phyloP scores from a whole-genome alignment of 1,140 invertebrate species.

The Sitophilus oryzae region DNA sequence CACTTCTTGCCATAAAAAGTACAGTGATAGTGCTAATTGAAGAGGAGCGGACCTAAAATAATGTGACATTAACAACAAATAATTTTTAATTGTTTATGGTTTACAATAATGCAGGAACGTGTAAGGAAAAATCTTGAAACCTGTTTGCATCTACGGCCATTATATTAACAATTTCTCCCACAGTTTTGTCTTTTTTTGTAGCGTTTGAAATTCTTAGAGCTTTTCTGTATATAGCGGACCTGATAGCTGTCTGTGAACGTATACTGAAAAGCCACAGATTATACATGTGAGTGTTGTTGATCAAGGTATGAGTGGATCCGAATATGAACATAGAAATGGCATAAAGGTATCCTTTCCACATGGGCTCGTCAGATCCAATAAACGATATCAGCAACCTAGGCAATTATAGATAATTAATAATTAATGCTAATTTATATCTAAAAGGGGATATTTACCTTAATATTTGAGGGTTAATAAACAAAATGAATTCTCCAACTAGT shows the following conservation, averaged over 20 bases:
- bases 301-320: slow-evolving; percentile 76
- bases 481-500: slow-evolving; percentile 74
- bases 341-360: slow-evolving; percentile 85
- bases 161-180: slow-evolving; percentile 64
- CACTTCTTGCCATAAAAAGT: slow-evolving; percentile 81
- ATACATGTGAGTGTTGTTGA: slow-evolving; percentile 85
- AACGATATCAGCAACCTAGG: slow-evolving; percentile 65
- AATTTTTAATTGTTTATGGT: too few species aligned
- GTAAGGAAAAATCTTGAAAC: slow-evolving; percentile 92
- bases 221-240: slow-evolving; percentile 90
- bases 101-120: slow-evolving; percentile 76
- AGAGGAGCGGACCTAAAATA: slow-evolving; percentile 88
- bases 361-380: slow-evolving; percentile 53
- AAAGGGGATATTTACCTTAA: slow-evolving; percentile 49
- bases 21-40: slow-evolving; percentile 80
- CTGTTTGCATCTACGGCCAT: slow-evolving; percentile 83
- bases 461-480: slow-evolving; percentile 80
- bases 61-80: too few species aligned
- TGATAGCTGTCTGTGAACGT: slow-evolving; percentile 82
- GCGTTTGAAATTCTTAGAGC: slow-evolving; percentile 69
- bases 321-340: slow-evolving; percentile 67
- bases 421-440: slow-evolving; percentile 32
- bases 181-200: slow-evolving; percentile 74
- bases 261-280: slow-evolving; percentile 86
- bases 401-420: slow-evolving; percentile 40